Evolutionary conservation across 2,888 invertebrate genomes (phyloP), one percentile per base, ranked within the genome.

Genomic region (Xanthorhoe spadicearia): DNA sequence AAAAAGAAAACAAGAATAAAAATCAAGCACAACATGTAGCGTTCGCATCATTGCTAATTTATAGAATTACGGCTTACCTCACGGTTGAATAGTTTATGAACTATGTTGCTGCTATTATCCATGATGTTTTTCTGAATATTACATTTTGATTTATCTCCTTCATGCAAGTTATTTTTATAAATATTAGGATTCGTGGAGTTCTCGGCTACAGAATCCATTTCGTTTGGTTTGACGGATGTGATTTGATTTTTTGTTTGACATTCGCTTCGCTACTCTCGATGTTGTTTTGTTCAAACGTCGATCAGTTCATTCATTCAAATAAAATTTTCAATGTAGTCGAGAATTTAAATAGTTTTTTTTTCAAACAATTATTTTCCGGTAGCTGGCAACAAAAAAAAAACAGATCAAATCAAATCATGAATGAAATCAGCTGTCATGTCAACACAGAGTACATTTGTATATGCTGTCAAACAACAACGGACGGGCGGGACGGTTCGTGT

Each of bases 61-160:
- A 65, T 64, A 66, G 18, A 73, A 71, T 69, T 74, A 72, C 74
- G 70, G 85, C 90, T 90, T 85, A 95, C 95, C 94, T 95, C 95
- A 82, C 95, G 91, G 81, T 94, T 94, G 78, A 94, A 93, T 79
- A 95, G 87, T 87, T 95, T 95, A 79, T 90, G 85, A 70, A 91
- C 83, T 75, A 88, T 88, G 80, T 92, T 92, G 77, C 80, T 84
- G 77, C 83, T 85, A 74, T 81, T 79, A 72, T 72, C 78, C 71
- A 83, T 77, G 74, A 81, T 80, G 73, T 77, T 83, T 78, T 72
- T 84, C 69, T 78, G 78, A 77, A 71, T 81, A 83, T 82, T 84
- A 70, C 62, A 77, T 78, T 75, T 80, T 67, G 80, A 75, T 82
- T 83, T 85, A 72, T 77, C 77, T 69, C 75, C 79, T 77, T 82